Evolutionary conservation across 2,888 invertebrate genomes (phyloP), one percentile per base, ranked within the genome.

Genomic region (Eristalis pertinax): DNA sequence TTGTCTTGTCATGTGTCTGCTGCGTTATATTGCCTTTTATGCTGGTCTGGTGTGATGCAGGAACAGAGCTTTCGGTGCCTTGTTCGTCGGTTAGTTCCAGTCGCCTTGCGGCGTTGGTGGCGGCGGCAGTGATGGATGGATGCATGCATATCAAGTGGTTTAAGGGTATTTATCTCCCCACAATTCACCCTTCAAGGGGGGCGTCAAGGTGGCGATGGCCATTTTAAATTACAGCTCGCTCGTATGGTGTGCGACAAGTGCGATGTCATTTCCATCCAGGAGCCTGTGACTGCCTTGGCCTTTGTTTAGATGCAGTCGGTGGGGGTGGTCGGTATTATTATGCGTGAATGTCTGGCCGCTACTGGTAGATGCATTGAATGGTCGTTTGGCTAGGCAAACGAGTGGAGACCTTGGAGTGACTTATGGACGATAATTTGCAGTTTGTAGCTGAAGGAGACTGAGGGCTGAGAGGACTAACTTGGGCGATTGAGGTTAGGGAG

Each of bases 1-100:
- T 86, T 86, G 83, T 75, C 83, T 79, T 86, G 86, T 86, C 86
- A 83, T 75, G 64, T 78, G 85, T 82, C 76, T 80, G 68, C 43
- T 70, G 85, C 73, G 65, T 77, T 85, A 65, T 67, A 74, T 70
- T 82, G 81, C 81, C 77, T 81, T 74, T 74, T 70, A 72, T 76
- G 43, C 69, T n/a, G 81, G 63, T 80, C 15, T 63, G 19, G 29
- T 38, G 41, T 13, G 43, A 35, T 77, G 68, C 68, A 73, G 13
- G 74, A 81, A 64, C 81, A 73, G 35, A 65, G 38, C 64, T 84
- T 63, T 70, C 76, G 68, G 64, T 64, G 67, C 43, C 82, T 78
- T 77, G 82, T 86, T 78, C 50, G 38, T 78, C 70, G 77, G 77
- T 82, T 73, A 82, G 77, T 74, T 81, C 19, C 19, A 19, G 65